These are phyloP conservation scores for Oncorhynchus masou DNA, from an alignment of 2,113 vertebrate species.

Conservation along the genomic window DNA sequence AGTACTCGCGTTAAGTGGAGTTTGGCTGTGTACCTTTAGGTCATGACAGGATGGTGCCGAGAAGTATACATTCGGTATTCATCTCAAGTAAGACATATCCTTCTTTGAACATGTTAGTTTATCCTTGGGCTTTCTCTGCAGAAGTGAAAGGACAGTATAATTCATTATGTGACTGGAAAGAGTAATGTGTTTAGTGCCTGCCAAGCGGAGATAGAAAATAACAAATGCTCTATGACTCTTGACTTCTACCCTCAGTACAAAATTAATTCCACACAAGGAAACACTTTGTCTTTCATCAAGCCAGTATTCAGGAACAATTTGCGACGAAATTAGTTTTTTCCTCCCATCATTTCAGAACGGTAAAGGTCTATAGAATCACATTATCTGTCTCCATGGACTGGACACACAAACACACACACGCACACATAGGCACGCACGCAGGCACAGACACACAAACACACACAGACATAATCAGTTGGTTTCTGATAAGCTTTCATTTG, in stretches of 20 bases:
- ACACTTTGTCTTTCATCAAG: constrained; percentile 16
- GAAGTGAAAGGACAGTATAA: constrained; percentile 21
- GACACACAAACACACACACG: not conserved
- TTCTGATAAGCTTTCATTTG: no score
- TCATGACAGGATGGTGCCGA: not conserved
- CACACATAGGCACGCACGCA: not conserved
- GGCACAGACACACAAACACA: not conserved
- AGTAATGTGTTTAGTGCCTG: constrained; percentile 28
- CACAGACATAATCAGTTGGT: not conserved
- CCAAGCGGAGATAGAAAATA: constrained; percentile 36
- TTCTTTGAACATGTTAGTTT: constrained; percentile 24
- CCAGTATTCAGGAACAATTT: not conserved
- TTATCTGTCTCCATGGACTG: no score
- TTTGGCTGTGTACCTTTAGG: not conserved
- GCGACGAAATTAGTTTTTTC: not conserved
- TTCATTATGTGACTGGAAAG: constrained; percentile 30
- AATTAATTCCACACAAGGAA: constrained; percentile 34
- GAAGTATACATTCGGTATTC: not conserved
- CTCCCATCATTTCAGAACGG: no score
- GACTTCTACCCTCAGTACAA: constrained; percentile 15
- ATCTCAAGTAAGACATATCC: constrained; percentile 1
- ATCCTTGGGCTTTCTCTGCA: constrained; percentile 8
- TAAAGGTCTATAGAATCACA: no score
- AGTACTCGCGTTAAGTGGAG: not conserved
- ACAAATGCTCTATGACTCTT: constrained; percentile 8